Percentiles rank a stretch among this genome's conserved stretches.
These are phyloP conservation scores for Lordiphosa mommai DNA, from an alignment of 1,140 invertebrate species.

Conservation along the genomic window DNA sequence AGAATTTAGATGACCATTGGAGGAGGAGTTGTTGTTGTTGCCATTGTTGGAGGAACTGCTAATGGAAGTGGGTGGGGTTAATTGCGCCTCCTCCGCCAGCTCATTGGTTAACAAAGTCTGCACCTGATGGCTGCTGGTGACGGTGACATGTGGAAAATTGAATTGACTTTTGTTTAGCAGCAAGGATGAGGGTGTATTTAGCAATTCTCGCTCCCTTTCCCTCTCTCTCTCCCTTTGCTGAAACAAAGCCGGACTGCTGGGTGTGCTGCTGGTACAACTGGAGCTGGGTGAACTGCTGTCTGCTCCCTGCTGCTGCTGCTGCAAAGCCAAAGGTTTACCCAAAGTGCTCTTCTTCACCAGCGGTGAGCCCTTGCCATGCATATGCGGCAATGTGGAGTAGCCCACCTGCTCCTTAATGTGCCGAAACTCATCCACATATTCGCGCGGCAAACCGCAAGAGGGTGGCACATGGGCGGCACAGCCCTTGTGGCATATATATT, in stretches of 20 bases:
- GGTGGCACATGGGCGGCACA: conserved; percentile 95
- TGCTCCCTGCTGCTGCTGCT: conserved; percentile 79
- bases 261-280: conserved; percentile 97
- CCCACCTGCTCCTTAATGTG: conserved; percentile 82
- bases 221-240: conserved; percentile 81
- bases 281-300: conserved; percentile 97
- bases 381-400: conserved; percentile 53
- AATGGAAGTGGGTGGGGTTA: background rate
- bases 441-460: conserved; percentile 92
- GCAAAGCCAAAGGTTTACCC: conserved; percentile 17
- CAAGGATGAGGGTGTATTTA: conserved; percentile 19
- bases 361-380: conserved; percentile 78
- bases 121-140: conserved; percentile 36
- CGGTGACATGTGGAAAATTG: conserved; percentile 87
- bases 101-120: background rate
- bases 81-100: background rate
- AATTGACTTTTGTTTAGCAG: conserved; percentile 85
- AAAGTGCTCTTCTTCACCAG: conserved; percentile 58
- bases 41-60: background rate
- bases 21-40: conserved; percentile 23
- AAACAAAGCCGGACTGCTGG: conserved; percentile 93
- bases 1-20: conserved; percentile 36
- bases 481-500: conserved; percentile 94
- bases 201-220: conserved; percentile 49
- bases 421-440: conserved; percentile 90